A percentile compares a stretch with the other conserved stretches of the same genome.
These are phyloP conservation scores for Penaeus japonicus DNA, from an alignment of 1,140 invertebrate genomes.

Conservation along the genomic window DNA sequence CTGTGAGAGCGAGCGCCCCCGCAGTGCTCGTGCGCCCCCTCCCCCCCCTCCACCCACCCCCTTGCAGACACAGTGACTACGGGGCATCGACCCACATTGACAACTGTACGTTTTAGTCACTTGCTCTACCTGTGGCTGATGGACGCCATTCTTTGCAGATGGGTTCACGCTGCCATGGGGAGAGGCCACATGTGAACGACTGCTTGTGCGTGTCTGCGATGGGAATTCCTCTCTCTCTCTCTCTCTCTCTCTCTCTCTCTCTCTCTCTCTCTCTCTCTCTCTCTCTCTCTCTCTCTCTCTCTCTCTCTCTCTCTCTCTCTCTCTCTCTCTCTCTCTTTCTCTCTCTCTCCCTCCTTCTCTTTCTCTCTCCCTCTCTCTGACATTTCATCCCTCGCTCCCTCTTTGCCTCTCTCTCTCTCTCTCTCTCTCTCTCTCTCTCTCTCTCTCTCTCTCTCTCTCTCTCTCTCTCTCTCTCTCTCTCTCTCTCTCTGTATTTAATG, in stretches of 20 bases:
- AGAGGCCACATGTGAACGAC: not conserved
- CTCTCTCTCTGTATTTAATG: not conserved
- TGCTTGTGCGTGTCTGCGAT: not conserved
- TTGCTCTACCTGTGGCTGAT: not conserved
- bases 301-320: not conserved
- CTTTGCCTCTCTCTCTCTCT: not conserved
- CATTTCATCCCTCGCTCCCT: not conserved
- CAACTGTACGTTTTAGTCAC: not conserved
- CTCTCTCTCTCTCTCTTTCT: no score
- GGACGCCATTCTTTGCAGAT: not conserved
- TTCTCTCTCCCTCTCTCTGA: not conserved
- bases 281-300: slow-evolving; percentile 14
- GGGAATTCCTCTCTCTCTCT: slow-evolving; percentile 10
- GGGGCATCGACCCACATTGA: no score
- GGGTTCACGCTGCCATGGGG: no score
- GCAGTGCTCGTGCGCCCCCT: not conserved
- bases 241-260: slow-evolving; percentile 22
- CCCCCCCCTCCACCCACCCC: not conserved
- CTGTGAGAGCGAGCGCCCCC: not conserved
- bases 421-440: slow-evolving; percentile 37
- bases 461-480: not conserved
- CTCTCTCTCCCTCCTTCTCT: not conserved
- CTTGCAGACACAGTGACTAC: no score
- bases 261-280: slow-evolving; percentile 1
- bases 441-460: slow-evolving; percentile 11